phyloP scores from a whole-genome alignment of 1,140 invertebrate species.

The Rhagoletis zephyria region DNA sequence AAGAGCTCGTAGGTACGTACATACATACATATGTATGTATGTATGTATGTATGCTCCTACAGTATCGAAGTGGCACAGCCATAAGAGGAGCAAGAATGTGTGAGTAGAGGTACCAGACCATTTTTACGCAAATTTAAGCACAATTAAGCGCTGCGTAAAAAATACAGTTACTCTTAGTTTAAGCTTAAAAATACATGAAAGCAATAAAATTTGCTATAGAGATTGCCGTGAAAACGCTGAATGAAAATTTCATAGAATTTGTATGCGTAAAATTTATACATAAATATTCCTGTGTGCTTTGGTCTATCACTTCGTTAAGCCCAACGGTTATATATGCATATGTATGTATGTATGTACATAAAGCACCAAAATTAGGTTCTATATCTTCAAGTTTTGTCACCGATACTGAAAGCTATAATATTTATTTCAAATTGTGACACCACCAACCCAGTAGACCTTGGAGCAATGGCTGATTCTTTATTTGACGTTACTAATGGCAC shows the following conservation, averaged over 20 bases:
- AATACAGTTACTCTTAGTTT: slow-evolving; percentile 35
- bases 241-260: slow-evolving; percentile 46
- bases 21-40: neutral
- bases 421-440: too few species aligned
- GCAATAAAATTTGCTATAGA: slow-evolving; percentile 33
- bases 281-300: neutral
- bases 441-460: too few species aligned
- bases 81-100: neutral
- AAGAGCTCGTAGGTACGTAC: neutral
- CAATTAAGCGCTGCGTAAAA: slow-evolving; percentile 36
- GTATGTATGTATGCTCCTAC: too few species aligned
- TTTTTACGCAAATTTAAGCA: slow-evolving; percentile 47
- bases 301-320: too few species aligned
- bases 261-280: neutral
- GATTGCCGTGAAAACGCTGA: neutral
- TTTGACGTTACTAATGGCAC: too few species aligned
- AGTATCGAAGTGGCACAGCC: neutral
- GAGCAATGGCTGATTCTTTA: too few species aligned
- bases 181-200: slow-evolving; percentile 48
- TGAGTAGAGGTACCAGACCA: neutral
- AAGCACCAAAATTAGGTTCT: too few species aligned
- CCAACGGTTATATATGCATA: too few species aligned
- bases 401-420: too few species aligned
- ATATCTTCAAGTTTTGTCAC: too few species aligned
- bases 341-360: too few species aligned